phyloP scores from a whole-genome alignment of 2,113 vertebrate species.

The Varanus salvator region DNA sequence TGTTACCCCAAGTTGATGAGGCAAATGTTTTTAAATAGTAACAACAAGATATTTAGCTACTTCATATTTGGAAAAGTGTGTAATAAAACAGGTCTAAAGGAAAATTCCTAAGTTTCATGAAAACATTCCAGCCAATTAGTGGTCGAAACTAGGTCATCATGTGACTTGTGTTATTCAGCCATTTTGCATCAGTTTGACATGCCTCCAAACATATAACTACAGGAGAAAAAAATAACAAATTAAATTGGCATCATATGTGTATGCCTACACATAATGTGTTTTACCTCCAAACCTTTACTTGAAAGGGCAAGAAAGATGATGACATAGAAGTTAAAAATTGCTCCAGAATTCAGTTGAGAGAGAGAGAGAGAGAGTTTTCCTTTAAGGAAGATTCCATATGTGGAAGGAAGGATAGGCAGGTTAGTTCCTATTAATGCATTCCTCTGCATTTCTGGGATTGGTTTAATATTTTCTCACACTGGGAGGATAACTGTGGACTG shows the following conservation, averaged over 20 bases:
- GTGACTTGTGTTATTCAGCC: slow-evolving; percentile 38
- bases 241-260: neutral
- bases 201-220: neutral
- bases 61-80: slow-evolving; percentile 53
- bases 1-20: slow-evolving; percentile 31
- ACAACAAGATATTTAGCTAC: slow-evolving; percentile 57
- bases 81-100: slow-evolving; percentile 35
- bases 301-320: neutral
- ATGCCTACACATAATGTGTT: neutral
- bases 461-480: too few relatives aligned
- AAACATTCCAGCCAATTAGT: slow-evolving; percentile 54
- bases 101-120: slow-evolving; percentile 37
- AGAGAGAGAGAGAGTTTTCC: too few relatives aligned
- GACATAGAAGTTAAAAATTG: neutral
- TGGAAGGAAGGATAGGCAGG: too few relatives aligned
- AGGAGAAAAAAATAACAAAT: slow-evolving; percentile 4
- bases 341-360: too few relatives aligned
- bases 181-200: neutral
- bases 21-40: slow-evolving; percentile 37
- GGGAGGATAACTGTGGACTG: too few relatives aligned
- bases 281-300: neutral
- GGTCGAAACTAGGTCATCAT: slow-evolving; percentile 31
- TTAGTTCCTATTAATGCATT: too few relatives aligned
- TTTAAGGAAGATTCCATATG: too few relatives aligned
- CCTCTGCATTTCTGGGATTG: too few relatives aligned